phyloP scores from a whole-genome alignment of 2,113 vertebrate genomes.

The Symphodus melops region DNA sequence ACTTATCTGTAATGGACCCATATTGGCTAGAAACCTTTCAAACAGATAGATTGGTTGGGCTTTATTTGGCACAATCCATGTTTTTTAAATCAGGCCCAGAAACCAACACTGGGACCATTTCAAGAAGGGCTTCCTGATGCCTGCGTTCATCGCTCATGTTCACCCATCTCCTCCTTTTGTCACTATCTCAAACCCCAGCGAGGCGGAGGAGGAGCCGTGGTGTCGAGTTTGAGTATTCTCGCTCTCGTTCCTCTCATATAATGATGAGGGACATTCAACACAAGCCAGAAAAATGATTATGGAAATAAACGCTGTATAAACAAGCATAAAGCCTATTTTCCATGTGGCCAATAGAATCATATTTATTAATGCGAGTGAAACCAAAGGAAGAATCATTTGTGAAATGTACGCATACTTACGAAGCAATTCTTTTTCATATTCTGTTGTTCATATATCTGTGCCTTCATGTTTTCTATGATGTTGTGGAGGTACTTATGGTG shows the following conservation, averaged over 20 bases:
- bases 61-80: too few relatives aligned
- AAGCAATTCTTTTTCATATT: constrained; percentile 43
- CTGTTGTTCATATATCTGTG: constrained; percentile 25
- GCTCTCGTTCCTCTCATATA: constrained; percentile 33
- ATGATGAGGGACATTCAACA: constrained; percentile 47
- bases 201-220: constrained; percentile 37
- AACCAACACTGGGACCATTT: background rate
- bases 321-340: constrained; percentile 58
- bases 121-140: constrained; percentile 5
- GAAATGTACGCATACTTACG: constrained; percentile 39
- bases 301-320: constrained; percentile 53
- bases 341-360: constrained; percentile 43
- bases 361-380: constrained; percentile 48
- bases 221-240: constrained; percentile 50
- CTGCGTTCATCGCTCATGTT: constrained; percentile 41
- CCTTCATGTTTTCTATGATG: constrained; percentile 9
- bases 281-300: constrained; percentile 53
- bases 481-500: constrained; percentile 32
- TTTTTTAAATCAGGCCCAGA: too few relatives aligned
- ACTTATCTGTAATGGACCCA: too few relatives aligned
- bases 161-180: constrained; percentile 35
- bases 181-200: constrained; percentile 22
- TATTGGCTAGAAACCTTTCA: too few relatives aligned
- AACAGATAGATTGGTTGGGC: too few relatives aligned
- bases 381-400: constrained; percentile 23